Evolutionary conservation across 1,140 invertebrate species (phyloP), one percentile per base, ranked within the genome.

Genomic region (Drosophila watanabei): DNA sequence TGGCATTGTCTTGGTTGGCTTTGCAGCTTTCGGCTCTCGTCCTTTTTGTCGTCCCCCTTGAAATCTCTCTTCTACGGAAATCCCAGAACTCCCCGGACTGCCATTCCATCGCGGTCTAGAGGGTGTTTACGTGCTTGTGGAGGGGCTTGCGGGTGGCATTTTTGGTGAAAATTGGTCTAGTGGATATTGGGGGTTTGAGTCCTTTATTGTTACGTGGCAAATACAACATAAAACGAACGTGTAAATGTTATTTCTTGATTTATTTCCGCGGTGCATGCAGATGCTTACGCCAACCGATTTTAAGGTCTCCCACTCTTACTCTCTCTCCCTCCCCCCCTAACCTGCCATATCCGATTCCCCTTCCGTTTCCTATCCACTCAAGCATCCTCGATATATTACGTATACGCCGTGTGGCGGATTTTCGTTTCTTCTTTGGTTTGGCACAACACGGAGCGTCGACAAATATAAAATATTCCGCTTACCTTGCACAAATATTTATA

Each of bases 181-280:
- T 57, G 52, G 54, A 30, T 33, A 45, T 24, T 39, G 41, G 59
- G 64, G 46, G 13, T 30, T 56, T 51, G 39, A 46, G 37, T 64
- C 75, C 79, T 88, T 89, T 89, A 90, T 89, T 89, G 85, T 89
- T 89, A 89, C 85, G 86, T 86, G 79, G 85, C 85, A 89, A 89
- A 89, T 89, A 90, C 86, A 90, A 82, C 86, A 90, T 90, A 90
- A 90, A 90, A 80, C 79, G 86, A 90, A 90, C 86, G 86, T 90
- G 86, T 90, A 90, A 90, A 90, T 90, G 86, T 90, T 90, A 90
- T 90, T 90, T 90, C 86, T 90, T 90, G 86, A 90, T 90, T 90
- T 90, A 90, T 90, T 90, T 90, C 84, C 84, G 86, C 84, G 82
- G 79, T 86, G 82, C 86, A 90, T 90, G 86, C 87, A 90, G 86